phyloP scores from a whole-genome alignment of 2,797 vertebrate genomes.

The Cyclura pinguis region DNA sequence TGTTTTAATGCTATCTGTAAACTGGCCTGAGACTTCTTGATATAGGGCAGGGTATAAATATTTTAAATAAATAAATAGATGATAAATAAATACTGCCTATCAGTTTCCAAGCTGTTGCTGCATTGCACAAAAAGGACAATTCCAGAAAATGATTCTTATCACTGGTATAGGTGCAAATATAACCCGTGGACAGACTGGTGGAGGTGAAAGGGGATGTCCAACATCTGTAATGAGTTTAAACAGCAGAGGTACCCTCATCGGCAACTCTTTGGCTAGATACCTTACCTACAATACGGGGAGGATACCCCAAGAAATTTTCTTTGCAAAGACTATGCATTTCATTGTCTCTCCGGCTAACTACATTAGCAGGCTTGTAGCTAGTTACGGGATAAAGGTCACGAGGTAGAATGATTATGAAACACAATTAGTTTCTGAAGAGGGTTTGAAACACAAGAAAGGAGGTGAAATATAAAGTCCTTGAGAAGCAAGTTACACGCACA shows the following conservation, averaged over 20 bases:
- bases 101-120: neutral
- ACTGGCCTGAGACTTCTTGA: too few relatives aligned
- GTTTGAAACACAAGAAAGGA: slow-evolving; percentile 1
- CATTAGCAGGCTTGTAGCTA: slow-evolving; percentile 6
- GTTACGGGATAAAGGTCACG: neutral
- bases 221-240: neutral
- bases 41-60: too few relatives aligned
- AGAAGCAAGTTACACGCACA: neutral
- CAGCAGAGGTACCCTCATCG: neutral
- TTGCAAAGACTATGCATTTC: neutral
- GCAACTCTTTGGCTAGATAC: too few relatives aligned
- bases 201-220: neutral
- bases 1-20: too few relatives aligned
- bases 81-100: too few relatives aligned
- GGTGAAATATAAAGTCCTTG: neutral
- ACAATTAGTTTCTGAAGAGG: neutral
- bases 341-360: neutral
- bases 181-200: neutral
- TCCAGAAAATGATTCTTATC: neutral
- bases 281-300: neutral
- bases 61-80: too few relatives aligned
- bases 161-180: neutral
- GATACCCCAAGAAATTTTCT: neutral
- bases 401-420: neutral
- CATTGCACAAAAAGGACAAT: neutral